Percentiles rank a stretch among this genome's conserved stretches.
phyloP scores from a whole-genome alignment of 2,888 invertebrate species.

The Gymnoscelis rufifasciata region DNA sequence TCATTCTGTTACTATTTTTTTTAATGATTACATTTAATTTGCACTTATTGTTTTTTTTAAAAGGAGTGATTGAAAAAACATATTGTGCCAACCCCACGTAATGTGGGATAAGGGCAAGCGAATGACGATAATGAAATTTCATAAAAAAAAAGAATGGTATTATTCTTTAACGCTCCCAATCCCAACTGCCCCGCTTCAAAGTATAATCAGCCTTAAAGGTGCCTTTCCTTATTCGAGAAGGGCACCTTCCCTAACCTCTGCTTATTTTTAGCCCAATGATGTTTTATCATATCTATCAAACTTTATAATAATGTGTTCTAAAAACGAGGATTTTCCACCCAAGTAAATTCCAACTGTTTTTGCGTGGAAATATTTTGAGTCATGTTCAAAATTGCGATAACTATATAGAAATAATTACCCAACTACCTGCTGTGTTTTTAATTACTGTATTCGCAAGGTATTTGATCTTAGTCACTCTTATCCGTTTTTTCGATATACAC shows the following conservation, averaged over 20 bases:
- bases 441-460: conserved; percentile 51
- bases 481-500: conserved; percentile 21
- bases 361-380: conserved; percentile 2
- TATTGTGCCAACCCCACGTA: too few relatives aligned
- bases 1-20: too few relatives aligned
- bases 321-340: not conserved
- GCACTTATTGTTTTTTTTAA: too few relatives aligned
- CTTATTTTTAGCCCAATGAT: not conserved
- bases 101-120: too few relatives aligned
- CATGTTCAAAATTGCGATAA: conserved; percentile 6
- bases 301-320: not conserved
- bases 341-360: not conserved
- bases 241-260: too few relatives aligned
- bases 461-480: conserved; percentile 33
- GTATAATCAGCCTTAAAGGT: conserved; percentile 8
- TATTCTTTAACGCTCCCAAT: too few relatives aligned
- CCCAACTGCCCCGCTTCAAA: too few relatives aligned
- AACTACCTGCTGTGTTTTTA: conserved; percentile 8
- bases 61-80: too few relatives aligned
- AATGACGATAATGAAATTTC: too few relatives aligned
- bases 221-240: conserved; percentile 2
- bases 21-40: too few relatives aligned
- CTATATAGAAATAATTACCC: conserved; percentile 5
- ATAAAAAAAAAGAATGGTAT: too few relatives aligned
- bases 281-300: not conserved